Conservation (phyloP, 2,888 invertebrate genomes). For the Adineta ricciae region DNA sequence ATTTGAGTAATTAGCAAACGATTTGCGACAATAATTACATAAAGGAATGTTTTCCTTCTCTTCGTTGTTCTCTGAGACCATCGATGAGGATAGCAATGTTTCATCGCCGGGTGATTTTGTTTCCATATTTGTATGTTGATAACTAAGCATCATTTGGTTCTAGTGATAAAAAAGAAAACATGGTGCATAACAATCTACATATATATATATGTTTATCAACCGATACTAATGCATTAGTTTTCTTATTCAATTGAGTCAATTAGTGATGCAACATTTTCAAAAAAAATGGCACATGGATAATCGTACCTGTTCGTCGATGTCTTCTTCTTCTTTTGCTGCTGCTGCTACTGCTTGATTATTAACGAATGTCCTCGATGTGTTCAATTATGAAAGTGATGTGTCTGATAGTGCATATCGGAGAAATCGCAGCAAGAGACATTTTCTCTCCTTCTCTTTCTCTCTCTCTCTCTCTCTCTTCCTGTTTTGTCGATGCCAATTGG, state of each 20-base stretch:
- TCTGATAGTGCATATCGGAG: slow-evolving; percentile 19
- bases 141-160: slow-evolving; percentile 9
- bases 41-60: slow-evolving; percentile 33
- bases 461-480: neutral
- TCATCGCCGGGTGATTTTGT: neutral
- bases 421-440: neutral
- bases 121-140: neutral
- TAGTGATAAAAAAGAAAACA: neutral
- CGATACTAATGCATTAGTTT: neutral
- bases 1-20: slow-evolving; percentile 34
- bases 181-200: neutral
- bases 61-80: neutral
- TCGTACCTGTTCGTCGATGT: neutral
- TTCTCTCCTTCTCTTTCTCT: neutral
- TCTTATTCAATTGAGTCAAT: neutral
- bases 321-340: neutral
- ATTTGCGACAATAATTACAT: slow-evolving; percentile 29
- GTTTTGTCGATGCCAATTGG: slow-evolving; percentile 1
- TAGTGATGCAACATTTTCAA: neutral
- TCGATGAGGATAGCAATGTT: neutral
- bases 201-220: neutral
- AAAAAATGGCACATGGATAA: neutral
- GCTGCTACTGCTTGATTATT: neutral
- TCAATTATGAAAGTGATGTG: neutral
- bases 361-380: neutral